Evolutionary conservation across 2,888 invertebrate genomes (phyloP), one percentile per base, ranked within the genome.

Genomic region (Clepsis dumicolana): DNA sequence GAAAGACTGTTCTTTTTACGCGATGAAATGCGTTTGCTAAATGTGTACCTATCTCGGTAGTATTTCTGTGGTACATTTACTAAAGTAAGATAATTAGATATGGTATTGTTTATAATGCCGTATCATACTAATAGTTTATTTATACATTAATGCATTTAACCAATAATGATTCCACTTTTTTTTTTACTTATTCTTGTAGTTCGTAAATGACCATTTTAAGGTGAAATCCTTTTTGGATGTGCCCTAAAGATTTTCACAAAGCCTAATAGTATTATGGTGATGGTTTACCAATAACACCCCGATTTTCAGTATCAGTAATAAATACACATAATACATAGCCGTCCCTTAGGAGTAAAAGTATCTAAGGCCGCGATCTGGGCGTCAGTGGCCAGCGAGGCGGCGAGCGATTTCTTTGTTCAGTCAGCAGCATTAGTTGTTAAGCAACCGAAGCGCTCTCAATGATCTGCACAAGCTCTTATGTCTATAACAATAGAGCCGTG

Each of bases 71-170:
- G 25, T 27, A 24, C 4, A 32, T 18, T 25, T 56, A 16, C 32
- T 29, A 56, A 56, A 56, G 7, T 56, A 56, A 56, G 29, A 12
- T 32, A 54, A 32, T 18, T 5, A 1, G 12, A 54, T 18, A 32
- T 18, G n/a, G 29, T 56, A n/a, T 54, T 4, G 14, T 32, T 54
- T 10, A 54, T 25, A 54, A 54, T 32, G 8, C n/a, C 18, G 18
- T 18, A 32, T 48, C 44, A 44, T 44, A 25, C 18, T 44, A 48
- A 27, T 59, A 38, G 16, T 8, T 25, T 38, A 5, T 56, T 12
- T 14, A 18, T n/a, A 21, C 14, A 5, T 56, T 35, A 35, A 57
- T 59, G 60, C 60, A 61, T 61, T 61, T 61, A 48, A 29, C 18
- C 48, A 24, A 14, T 27, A 61, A 61, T 61, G 21, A 61, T 61